Percentiles rank a stretch among this genome's conserved stretches.
phyloP scores from a whole-genome alignment of 2,888 invertebrate genomes.

The Ashinkailepas kermadecensis region DNA sequence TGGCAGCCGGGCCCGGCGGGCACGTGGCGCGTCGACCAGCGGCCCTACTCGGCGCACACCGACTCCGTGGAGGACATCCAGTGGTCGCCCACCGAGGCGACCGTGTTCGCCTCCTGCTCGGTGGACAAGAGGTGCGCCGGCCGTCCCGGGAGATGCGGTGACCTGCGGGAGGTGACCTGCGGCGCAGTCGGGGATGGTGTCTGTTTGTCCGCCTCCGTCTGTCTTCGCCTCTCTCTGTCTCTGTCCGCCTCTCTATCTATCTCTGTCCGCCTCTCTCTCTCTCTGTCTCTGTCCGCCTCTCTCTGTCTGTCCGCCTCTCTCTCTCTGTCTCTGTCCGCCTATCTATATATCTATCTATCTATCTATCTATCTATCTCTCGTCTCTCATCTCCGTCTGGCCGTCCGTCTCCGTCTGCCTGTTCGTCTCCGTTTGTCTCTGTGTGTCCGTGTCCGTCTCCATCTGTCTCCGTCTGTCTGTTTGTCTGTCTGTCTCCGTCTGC shows the following conservation, averaged over 20 bases:
- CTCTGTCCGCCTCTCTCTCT: not conserved
- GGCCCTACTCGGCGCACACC: constrained; percentile 78
- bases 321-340: too few species aligned
- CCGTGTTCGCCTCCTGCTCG: constrained; percentile 81
- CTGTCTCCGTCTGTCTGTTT: not conserved
- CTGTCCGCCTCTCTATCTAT: not conserved
- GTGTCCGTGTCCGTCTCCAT: not conserved
- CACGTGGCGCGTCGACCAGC: constrained; percentile 81
- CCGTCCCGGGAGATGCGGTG: too few species aligned
- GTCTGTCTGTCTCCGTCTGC: not conserved
- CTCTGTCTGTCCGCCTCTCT: too few species aligned
- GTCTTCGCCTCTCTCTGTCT: not conserved
- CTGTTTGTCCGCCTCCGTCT: not conserved
- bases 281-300: not conserved
- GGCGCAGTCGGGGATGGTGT: not conserved
- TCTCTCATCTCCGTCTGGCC: too few species aligned
- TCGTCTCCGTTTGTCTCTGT: too few species aligned
- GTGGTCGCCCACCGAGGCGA: constrained; percentile 91
- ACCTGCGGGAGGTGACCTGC: too few species aligned
- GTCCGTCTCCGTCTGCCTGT: too few species aligned
- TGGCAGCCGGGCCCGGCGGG: constrained; percentile 77
- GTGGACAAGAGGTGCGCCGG: constrained; percentile 60
- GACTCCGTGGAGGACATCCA: constrained; percentile 95
- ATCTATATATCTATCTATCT: too few species aligned
- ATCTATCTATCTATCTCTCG: too few species aligned